phyloP scores from a whole-genome alignment of 2,113 vertebrate genomes.

The Ceyx margarethae region DNA sequence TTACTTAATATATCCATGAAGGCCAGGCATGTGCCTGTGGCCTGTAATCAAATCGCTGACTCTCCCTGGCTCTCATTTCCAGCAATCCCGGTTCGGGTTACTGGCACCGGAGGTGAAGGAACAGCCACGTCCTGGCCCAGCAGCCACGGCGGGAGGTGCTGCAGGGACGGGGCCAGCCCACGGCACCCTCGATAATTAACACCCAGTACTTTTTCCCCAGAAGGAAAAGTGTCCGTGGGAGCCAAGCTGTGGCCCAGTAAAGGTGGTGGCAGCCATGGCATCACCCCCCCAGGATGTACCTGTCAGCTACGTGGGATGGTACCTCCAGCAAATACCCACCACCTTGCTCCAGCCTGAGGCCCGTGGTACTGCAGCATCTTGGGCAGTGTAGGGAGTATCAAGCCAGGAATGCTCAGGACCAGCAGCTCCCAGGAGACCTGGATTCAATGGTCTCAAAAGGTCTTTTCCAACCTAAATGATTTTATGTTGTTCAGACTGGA shows the following conservation, averaged over 20 bases:
- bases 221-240: neutral
- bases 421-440: neutral
- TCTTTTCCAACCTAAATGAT: neutral
- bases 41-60: conserved; percentile 58
- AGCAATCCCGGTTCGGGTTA: conserved; percentile 44
- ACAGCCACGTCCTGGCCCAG: neutral
- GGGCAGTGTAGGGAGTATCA: accelerated
- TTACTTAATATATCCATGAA: conserved; percentile 71
- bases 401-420: neutral
- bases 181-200: neutral
- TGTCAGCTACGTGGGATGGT: neutral
- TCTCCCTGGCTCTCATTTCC: conserved; percentile 40
- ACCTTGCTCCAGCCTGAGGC: neutral
- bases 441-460: neutral
- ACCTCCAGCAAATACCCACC: neutral
- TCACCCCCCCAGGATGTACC: accelerated
- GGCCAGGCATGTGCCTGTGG: conserved; percentile 69
- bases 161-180: neutral
- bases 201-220: neutral
- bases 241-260: neutral
- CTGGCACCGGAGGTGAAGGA: conserved; percentile 52
- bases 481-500: too few species aligned
- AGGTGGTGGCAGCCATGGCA: neutral
- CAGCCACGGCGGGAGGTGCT: neutral
- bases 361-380: accelerated